Percentiles rank a stretch among this genome's conserved stretches.
Evolutionary conservation across 2,113 vertebrate species (phyloP).

Genomic region (Galemys pyrenaicus): DNA sequence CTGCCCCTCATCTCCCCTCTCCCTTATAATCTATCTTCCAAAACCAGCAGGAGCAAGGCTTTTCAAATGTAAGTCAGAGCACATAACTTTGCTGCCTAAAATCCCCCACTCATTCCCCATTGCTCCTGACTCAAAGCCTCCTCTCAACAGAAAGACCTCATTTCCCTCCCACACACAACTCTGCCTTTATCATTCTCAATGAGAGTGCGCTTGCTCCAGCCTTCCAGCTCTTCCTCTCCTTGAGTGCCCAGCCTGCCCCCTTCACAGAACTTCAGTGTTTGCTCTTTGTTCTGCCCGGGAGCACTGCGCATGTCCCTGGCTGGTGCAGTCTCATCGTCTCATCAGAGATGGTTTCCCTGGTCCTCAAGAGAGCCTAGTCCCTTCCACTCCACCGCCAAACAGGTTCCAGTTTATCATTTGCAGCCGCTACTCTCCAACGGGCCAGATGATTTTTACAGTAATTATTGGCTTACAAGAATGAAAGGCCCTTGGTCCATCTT

Average conservation of each 20-base stretch:
- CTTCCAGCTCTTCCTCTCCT: neutral
- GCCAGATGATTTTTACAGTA: neutral
- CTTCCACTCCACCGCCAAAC: neutral
- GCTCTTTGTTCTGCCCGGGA: neutral
- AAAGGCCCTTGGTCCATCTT: neutral
- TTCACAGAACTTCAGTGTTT: neutral
- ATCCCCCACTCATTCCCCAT: neutral
- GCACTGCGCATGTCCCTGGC: neutral
- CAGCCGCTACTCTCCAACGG: neutral
- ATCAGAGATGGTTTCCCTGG: neutral
- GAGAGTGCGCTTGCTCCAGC: fast-evolving
- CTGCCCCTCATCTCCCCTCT: no score
- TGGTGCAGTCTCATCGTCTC: fast-evolving
- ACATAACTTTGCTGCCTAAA: neutral
- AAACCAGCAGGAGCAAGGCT: neutral
- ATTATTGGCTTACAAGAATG: neutral
- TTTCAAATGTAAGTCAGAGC: neutral
- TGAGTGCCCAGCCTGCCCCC: no score
- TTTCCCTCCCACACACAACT: no score
- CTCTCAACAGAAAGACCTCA: fast-evolving
- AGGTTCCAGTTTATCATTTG: neutral
- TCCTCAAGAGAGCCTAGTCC: neutral
- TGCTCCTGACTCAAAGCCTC: neutral
- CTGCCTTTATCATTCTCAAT: neutral
- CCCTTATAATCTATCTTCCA: no score